Evolutionary conservation across 2,113 vertebrate species (phyloP), one percentile per base, ranked within the genome.

Genomic region (Lagopus leucura): DNA sequence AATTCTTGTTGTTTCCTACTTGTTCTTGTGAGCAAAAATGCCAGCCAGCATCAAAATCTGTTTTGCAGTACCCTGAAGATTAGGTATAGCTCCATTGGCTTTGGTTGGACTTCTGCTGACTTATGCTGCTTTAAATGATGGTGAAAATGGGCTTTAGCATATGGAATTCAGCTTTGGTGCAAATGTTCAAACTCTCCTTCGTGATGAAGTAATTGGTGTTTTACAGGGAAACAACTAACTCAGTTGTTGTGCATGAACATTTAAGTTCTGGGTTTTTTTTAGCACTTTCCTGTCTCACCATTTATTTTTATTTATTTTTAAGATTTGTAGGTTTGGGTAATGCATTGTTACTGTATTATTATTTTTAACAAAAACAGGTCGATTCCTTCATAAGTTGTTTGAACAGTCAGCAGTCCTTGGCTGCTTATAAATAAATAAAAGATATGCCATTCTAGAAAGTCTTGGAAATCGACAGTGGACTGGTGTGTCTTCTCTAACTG

Each of bases 121-220:
- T 88, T 83, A 69, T 42, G 15, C 30, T 74, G 25, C 34, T 81
- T 36, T 61, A 74, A 66, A 8, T 52, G 13, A 40, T 13, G 13
- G 28, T 73, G 74, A 54, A 90, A 82, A 81, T 57, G 10, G 36
- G 16, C 45, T 54, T 69, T 70, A 25, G 2, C 14, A 14, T 24
- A 43, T 69, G 52, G 80, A 92, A 94, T 89, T 88, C n/a, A 36
- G 28, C 45, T 90, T 85, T 57, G 90, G 25, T 81, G 94, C 93
- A 79, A 18, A 3, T 22, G 17, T 21, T 94, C 38, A 32, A n/a
- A 52, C 13, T 66, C 80, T 79, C 45, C 85, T 82, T 69, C 55
- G 92, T 64, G 55, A 71, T 75, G 61, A 95, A 87, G 85, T 90
- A 81, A 87, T 64, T 50, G 81, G 57, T 30, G 19, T 75, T 93